These are phyloP conservation scores for Kryptopterus vitreolus DNA, from an alignment of 2,797 vertebrate genomes.

Conservation along the genomic window DNA sequence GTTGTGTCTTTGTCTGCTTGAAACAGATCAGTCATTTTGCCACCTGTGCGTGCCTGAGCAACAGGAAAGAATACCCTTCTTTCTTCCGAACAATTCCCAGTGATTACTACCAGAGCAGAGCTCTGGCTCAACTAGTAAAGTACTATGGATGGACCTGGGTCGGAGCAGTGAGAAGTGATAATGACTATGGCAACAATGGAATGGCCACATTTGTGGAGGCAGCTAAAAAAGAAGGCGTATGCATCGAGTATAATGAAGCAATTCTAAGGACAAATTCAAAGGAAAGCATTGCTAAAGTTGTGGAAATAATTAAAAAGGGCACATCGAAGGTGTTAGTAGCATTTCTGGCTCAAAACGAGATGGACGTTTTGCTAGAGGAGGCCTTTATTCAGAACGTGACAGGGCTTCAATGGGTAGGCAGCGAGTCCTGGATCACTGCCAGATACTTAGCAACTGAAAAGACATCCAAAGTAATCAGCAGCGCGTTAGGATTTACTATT, in stretches of 20 bases:
- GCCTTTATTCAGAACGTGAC: constrained; percentile 71
- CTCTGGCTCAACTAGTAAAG: constrained; percentile 63
- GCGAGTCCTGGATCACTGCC: constrained; percentile 77
- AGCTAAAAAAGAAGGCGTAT: constrained; percentile 59
- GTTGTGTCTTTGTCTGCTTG: neutral
- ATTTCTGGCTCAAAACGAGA: constrained; percentile 72
- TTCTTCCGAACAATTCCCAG: constrained; percentile 68
- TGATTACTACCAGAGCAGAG: constrained; percentile 65
- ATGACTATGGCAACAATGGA: constrained; percentile 66
- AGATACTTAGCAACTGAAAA: constrained; percentile 63
- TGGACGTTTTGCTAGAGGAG: constrained; percentile 72
- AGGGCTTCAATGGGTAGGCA: constrained; percentile 75
- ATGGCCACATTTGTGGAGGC: constrained; percentile 61
- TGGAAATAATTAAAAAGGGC: constrained; percentile 65
- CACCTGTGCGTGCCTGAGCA: constrained; percentile 64
- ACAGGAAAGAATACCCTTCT: constrained; percentile 61
- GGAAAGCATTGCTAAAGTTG: constrained; percentile 63
- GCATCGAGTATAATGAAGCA: constrained; percentile 65
- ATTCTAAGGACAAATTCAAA: constrained; percentile 59
- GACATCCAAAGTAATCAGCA: constrained; percentile 64
- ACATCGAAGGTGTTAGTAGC: constrained; percentile 72
- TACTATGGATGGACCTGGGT: constrained; percentile 67
- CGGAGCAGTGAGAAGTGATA: constrained; percentile 63
- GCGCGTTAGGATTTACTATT: constrained; percentile 74
- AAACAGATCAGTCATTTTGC: constrained; percentile 66